Evolutionary conservation across 23 tunicate species (phyloP).

Genomic region (Styela plicata): DNA sequence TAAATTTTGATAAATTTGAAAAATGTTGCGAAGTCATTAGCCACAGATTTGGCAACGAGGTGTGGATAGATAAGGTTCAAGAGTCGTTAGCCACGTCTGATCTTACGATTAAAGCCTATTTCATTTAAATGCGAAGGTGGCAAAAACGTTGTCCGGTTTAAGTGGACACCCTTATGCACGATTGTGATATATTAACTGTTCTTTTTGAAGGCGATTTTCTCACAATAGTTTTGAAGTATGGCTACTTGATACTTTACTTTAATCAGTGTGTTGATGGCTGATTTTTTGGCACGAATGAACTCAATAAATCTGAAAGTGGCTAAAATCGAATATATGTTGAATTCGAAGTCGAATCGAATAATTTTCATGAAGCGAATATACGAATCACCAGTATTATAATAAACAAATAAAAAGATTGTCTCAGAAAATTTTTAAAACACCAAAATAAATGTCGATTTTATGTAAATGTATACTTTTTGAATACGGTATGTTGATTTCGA

Average conservation of each 20-base stretch:
- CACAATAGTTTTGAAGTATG: not conserved
- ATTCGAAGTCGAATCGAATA: too few species aligned
- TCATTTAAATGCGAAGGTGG: not conserved
- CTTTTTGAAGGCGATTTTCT: not conserved
- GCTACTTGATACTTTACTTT: not conserved
- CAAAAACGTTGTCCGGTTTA: not conserved
- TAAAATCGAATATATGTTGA: too few species aligned
- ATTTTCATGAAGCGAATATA: too few species aligned
- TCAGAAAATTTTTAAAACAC: too few species aligned
- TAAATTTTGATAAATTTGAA: too few species aligned
- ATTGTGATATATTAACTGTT: not conserved
- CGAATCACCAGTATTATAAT: too few species aligned
- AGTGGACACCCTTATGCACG: not conserved
- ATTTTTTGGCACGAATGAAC: too few species aligned
- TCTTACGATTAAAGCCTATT: not conserved
- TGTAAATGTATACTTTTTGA: too few species aligned
- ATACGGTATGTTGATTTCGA: too few species aligned
- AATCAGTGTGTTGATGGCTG: not conserved
- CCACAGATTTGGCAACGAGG: not conserved
- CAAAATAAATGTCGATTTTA: too few species aligned
- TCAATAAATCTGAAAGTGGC: too few species aligned
- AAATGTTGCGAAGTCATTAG: not conserved
- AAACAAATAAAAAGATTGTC: too few species aligned
- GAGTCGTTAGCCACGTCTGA: not conserved
- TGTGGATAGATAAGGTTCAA: not conserved